Conservation (phyloP, 1,140 invertebrate species). For the Vanessa atalanta region DNA sequence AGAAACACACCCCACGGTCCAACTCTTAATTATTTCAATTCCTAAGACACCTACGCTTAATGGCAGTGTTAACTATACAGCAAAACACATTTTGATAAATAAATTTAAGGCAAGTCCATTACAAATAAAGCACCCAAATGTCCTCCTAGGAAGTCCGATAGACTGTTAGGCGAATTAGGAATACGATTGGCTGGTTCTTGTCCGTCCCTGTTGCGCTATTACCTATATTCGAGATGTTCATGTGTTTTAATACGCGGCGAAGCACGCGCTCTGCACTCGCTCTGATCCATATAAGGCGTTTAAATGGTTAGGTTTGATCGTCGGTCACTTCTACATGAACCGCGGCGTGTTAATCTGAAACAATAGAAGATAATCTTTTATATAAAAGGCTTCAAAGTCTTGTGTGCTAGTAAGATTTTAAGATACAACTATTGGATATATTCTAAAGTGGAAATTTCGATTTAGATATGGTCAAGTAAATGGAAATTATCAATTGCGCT, state of each 20-base stretch:
- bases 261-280: constrained; percentile 61
- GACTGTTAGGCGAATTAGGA: constrained; percentile 40
- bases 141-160: constrained; percentile 38
- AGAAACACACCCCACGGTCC: constrained; percentile 45
- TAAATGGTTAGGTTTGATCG: constrained; percentile 46
- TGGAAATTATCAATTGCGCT: too few relatives aligned
- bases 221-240: constrained; percentile 62
- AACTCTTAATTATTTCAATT: constrained; percentile 23
- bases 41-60: constrained; percentile 34
- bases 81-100: constrained; percentile 48
- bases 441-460: too few relatives aligned
- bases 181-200: background rate
- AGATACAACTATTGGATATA: too few relatives aligned
- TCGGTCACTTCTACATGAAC: constrained; percentile 54
- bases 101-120: constrained; percentile 55
- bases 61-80: constrained; percentile 47
- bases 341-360: constrained; percentile 62
- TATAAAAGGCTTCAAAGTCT: background rate
- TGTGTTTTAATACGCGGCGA: constrained; percentile 63
- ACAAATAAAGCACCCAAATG: constrained; percentile 51
- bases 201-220: constrained; percentile 51
- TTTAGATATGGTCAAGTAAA: too few relatives aligned
- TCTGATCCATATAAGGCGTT: constrained; percentile 75
- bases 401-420: too few relatives aligned
- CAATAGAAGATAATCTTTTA: constrained; percentile 41